phyloP scores from a whole-genome alignment of 2,797 vertebrate genomes.

The Triplophysa yarkandensis region DNA sequence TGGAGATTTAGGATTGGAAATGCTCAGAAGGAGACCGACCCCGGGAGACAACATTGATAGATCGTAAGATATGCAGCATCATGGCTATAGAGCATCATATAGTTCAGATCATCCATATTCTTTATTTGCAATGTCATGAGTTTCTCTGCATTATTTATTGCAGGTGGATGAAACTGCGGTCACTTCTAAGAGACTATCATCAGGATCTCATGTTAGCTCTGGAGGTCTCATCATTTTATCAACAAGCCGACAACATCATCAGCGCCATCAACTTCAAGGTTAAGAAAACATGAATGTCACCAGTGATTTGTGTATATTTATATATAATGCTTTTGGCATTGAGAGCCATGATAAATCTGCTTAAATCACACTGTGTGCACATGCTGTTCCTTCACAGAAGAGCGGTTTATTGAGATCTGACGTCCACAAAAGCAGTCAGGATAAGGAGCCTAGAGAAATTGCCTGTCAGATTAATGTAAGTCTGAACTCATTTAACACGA shows the following conservation, averaged over 20 bases:
- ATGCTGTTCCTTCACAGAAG: constrained; percentile 52
- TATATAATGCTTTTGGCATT: too few relatives aligned
- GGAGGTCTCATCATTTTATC: constrained; percentile 72
- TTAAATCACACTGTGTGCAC: not conserved
- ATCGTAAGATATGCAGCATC: constrained; percentile 31
- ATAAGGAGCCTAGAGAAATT: constrained; percentile 70
- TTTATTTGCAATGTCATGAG: not conserved
- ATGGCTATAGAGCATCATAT: not conserved
- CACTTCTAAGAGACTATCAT: constrained; percentile 69
- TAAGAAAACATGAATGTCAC: not conserved
- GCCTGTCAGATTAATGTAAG: constrained; percentile 75
- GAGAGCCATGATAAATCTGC: not conserved
- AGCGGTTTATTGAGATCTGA: constrained; percentile 44
- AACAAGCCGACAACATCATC: constrained; percentile 72
- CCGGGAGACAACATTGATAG: constrained; percentile 25
- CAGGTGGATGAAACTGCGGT: constrained; percentile 70
- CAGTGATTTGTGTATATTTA: not conserved
- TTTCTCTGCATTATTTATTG: not conserved
- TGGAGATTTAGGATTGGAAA: constrained; percentile 26
- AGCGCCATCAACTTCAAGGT: constrained; percentile 67
- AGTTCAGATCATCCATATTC: not conserved
- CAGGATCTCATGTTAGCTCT: constrained; percentile 73
- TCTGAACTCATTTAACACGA: constrained; percentile 8
- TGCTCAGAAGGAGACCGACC: constrained; percentile 16
- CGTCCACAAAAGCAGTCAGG: constrained; percentile 53